Evolutionary conservation across 1,140 invertebrate species (phyloP).

Genomic region (Brachionus angularis): DNA sequence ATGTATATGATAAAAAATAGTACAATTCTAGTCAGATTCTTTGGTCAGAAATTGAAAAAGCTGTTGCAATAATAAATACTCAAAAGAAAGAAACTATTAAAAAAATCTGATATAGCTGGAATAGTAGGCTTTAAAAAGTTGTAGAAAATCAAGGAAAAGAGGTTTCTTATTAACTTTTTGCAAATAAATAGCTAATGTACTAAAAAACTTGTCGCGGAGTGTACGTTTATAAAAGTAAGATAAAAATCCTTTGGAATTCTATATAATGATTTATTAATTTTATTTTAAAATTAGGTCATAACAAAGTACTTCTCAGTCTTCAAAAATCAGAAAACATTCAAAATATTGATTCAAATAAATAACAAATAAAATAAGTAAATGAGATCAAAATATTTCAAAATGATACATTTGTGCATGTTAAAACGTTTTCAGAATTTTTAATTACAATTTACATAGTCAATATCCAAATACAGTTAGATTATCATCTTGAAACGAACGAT

Average conservation of each 20-base stretch:
- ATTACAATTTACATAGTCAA: slow-evolving; percentile 10
- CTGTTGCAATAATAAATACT: no score
- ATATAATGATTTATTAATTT: not conserved
- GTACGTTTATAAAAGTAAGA: slow-evolving; percentile 53
- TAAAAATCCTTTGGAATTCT: slow-evolving; percentile 45
- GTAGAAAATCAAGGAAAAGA: no score
- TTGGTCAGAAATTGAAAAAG: no score
- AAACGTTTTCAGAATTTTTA: slow-evolving; percentile 13
- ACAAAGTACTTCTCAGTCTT: no score
- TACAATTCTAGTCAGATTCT: no score
- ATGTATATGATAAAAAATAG: no score
- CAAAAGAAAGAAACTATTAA: no score
- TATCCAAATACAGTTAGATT: slow-evolving; percentile 7
- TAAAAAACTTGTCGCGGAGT: no score
- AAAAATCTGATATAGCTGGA: no score
- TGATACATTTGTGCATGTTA: slow-evolving; percentile 43
- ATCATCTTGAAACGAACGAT: slow-evolving; percentile 40
- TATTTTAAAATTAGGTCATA: not conserved
- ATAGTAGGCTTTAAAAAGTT: no score
- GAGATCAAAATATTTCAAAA: slow-evolving; percentile 43
- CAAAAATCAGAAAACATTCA: not conserved
- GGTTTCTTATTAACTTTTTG: no score
- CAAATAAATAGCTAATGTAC: no score
- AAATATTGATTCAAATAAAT: not conserved
- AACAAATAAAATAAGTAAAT: slow-evolving; percentile 39